phyloP scores from a whole-genome alignment of 1,140 invertebrate species.

The Listronotus bonariensis region DNA sequence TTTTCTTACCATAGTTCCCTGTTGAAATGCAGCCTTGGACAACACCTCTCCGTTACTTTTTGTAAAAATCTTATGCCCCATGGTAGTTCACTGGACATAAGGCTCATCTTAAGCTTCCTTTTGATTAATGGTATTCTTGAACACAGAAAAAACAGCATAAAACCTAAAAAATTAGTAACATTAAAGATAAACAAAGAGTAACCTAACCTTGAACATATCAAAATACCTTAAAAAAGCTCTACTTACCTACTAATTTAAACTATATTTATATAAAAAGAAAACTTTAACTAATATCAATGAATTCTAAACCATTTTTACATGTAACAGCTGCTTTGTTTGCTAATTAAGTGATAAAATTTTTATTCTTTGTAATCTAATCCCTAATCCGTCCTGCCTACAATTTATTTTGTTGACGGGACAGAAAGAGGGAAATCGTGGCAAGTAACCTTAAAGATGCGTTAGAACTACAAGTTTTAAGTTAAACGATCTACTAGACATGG shows the following conservation, averaged over 20 bases:
- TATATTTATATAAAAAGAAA: background rate
- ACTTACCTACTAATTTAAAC: background rate
- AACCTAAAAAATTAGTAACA: background rate
- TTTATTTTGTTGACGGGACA: too few relatives aligned
- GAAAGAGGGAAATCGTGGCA: too few relatives aligned
- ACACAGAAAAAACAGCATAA: conserved; percentile 20
- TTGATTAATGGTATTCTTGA: conserved; percentile 6
- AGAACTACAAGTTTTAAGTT: too few relatives aligned
- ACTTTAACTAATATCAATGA: background rate
- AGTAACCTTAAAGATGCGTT: too few relatives aligned
- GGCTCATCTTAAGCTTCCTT: conserved; percentile 33
- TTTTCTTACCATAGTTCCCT: conserved; percentile 62
- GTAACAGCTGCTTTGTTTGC: background rate
- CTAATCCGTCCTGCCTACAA: background rate
- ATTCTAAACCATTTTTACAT: conserved; percentile 1
- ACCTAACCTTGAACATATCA: conserved; percentile 1
- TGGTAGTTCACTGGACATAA: conserved; percentile 57
- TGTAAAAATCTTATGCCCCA: conserved; percentile 62
- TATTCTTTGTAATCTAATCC: background rate
- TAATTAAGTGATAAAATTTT: background rate
- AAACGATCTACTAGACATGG: too few relatives aligned
- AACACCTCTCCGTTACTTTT: conserved; percentile 58
- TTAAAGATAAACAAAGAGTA: conserved; percentile 1
- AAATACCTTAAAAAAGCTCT: background rate
- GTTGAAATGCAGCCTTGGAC: conserved; percentile 62